Evolutionary conservation across 2,797 vertebrate species (phyloP).

Genomic region (Glossophaga mutica): DNA sequence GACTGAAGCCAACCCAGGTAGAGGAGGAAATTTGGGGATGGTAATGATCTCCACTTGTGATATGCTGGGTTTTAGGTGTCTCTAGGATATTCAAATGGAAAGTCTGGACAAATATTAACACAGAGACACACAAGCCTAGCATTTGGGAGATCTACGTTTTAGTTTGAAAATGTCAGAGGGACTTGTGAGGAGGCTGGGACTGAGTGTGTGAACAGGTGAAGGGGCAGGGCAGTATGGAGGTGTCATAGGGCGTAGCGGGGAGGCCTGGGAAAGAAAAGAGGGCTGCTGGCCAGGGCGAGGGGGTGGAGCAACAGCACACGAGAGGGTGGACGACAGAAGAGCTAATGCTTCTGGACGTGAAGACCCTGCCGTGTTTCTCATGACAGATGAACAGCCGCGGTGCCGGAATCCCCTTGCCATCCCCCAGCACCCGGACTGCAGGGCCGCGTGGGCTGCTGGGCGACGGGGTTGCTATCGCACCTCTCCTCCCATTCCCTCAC

Average conservation of each 20-base stretch:
- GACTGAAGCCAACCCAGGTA: not conserved
- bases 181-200: not conserved
- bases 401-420: not conserved
- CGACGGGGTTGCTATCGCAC: not conserved
- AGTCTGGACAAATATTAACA: not conserved
- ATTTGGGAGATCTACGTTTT: not conserved
- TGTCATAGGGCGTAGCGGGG: not conserved
- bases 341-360: not conserved
- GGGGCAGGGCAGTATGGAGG: not conserved
- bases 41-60: not conserved
- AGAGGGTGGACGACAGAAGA: not conserved
- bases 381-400: not conserved
- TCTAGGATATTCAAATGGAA: not conserved
- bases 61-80: not conserved
- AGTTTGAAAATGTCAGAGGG: not conserved
- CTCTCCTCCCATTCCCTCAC: not conserved
- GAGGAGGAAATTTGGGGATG: not conserved
- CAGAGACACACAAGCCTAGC: not conserved
- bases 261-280: not conserved
- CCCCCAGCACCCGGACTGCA: rapidly evolving
- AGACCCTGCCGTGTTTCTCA: not conserved
- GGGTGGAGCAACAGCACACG: not conserved
- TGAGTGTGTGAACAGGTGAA: not conserved
- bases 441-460: not conserved
- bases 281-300: not conserved